Evolutionary conservation across 2,797 vertebrate species (phyloP).

Genomic region (Microtus obscurus): DNA sequence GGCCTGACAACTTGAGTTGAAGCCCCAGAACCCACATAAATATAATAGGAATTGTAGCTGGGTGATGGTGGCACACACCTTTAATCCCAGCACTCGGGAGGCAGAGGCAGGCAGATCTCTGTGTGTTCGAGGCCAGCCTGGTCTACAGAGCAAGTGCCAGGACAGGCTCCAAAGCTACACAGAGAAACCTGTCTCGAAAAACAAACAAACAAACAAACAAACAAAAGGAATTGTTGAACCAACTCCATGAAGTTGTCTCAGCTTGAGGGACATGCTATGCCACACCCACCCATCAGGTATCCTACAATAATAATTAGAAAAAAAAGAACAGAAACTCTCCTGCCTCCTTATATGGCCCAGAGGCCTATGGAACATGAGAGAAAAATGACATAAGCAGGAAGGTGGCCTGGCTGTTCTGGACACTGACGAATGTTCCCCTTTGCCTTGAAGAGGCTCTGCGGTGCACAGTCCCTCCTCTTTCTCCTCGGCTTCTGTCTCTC

Average conservation of each 20-base stretch:
- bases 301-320: not conserved
- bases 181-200: no score
- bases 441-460: not conserved
- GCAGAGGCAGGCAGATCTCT: no score
- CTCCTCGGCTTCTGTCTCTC: not conserved
- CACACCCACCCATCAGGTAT: not conserved
- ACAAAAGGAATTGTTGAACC: not conserved
- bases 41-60: not conserved
- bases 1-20: not conserved
- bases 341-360: slow-evolving; percentile 57
- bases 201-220: no score
- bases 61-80: no score
- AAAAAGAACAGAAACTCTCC: slow-evolving; percentile 33
- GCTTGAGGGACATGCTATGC: not conserved
- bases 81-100: no score
- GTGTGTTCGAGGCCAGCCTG: no score
- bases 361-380: not conserved
- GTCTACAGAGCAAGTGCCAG: no score
- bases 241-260: not conserved
- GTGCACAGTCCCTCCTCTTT: not conserved
- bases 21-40: not conserved
- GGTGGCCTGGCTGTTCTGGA: not conserved
- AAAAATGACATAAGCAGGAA: slow-evolving; percentile 16
- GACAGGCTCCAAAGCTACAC: no score
- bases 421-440: not conserved